Evolutionary conservation across 2,888 invertebrate species (phyloP), one percentile per base, ranked within the genome.

Genomic region (Aricia artaxerxes): DNA sequence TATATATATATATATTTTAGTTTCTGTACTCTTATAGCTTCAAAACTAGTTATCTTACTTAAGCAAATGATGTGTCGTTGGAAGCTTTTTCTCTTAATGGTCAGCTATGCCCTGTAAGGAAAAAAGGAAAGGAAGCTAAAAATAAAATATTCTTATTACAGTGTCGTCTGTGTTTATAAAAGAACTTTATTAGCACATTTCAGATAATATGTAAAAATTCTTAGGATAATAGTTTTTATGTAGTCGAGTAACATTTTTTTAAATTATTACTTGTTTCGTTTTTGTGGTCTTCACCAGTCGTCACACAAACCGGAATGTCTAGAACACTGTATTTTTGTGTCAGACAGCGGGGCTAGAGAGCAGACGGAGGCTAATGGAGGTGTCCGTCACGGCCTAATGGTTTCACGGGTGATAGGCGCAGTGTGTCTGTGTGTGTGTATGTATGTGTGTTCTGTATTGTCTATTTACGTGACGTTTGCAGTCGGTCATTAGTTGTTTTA

Each of bases 351-450:
- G 2, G 7, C 24, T 24, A 9, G 24, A 9, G 24, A 61, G 24
- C 24, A 61, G 61, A 61, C 61, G 24, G 61, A 61, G 61, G 61
- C 61, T 61, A 61, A 61, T 61, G 24, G 24, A 61, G 61, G 24
- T 61, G 61, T 61, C 61, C 61, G 61, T 24, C 61, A 61, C 61
- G 61, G 61, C 61, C 61, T 61, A 24, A 61, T 61, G 24, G 61
- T 61, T 61, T 61, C 61, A 61, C 24, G 61, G 24, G 61, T 61
- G 61, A 61, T 61, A 61, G 24, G 24, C 61, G 61, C 61, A 61
- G 61, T 24, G 7, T 16, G 16, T 60, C 4, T 60, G 1, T 60
- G 49, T 57, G 4, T 57, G 24, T 24, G 24, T 24, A 24, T 24
- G 24, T 24, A 24, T 57, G 4, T 57, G 16, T 57, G 16, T 57